Evolutionary conservation across 2,888 invertebrate genomes (phyloP).

Genomic region (Salpingus planirostris): DNA sequence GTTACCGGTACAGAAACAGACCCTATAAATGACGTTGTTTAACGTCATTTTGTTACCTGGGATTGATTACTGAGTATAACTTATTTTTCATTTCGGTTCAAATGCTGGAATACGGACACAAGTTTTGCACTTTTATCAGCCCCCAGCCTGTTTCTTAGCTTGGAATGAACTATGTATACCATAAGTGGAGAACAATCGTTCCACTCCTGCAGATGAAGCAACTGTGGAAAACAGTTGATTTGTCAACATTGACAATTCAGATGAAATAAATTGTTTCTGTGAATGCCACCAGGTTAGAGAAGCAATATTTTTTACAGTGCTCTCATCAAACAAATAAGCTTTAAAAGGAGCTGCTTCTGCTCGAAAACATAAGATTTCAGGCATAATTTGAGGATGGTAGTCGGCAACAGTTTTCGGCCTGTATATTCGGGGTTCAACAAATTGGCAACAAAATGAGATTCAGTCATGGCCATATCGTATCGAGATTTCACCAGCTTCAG

Average conservation of each 20-base stretch:
- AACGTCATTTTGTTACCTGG: no score
- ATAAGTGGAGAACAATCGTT: no score
- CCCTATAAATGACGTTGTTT: no score
- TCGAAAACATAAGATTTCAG: background rate
- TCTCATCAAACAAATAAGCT: background rate
- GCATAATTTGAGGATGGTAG: background rate
- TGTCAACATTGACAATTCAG: background rate
- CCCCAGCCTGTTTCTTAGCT: slow-evolving; percentile 11
- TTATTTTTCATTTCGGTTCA: no score
- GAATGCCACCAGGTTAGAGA: background rate
- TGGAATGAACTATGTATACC: slow-evolving; percentile 7
- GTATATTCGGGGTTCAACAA: background rate
- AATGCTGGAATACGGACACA: slow-evolving; percentile 11
- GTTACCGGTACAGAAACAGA: no score
- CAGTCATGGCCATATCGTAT: background rate
- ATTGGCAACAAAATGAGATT: background rate
- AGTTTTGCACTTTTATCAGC: slow-evolving; percentile 12
- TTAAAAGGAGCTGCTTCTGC: background rate
- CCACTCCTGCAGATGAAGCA: no score
- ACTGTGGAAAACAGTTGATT: no score
- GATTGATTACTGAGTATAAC: no score
- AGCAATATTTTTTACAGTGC: no score
- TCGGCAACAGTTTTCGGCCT: no score
- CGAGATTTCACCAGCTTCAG: background rate
- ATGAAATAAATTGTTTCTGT: background rate